Conservation (phyloP, 2,888 invertebrate species). For the Nemapogon koenigi region DNA sequence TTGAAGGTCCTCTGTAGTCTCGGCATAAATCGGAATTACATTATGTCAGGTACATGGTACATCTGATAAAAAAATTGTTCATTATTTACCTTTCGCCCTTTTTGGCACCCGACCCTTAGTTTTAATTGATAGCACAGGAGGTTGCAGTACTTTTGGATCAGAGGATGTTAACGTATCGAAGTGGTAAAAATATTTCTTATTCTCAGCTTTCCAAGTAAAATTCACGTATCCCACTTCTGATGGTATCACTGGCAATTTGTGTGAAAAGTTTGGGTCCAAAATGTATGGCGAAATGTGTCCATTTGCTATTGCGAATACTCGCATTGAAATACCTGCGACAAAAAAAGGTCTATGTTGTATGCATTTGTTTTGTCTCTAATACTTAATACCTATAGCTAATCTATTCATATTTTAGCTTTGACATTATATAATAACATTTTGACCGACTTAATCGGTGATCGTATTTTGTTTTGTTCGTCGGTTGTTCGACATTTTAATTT, state of each 20-base stretch:
- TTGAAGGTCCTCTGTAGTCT: too few relatives aligned
- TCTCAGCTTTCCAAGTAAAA: constrained; percentile 89
- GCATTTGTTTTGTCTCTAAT: too few relatives aligned
- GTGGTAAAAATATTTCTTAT: constrained; percentile 82
- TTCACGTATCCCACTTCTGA: constrained; percentile 91
- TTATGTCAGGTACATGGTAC: too few relatives aligned
- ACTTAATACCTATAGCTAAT: too few relatives aligned
- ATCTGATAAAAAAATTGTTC: too few relatives aligned
- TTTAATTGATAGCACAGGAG: constrained; percentile 88
- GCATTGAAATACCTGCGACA: constrained; percentile 78
- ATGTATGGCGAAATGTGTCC: constrained; percentile 87
- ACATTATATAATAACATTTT: too few relatives aligned
- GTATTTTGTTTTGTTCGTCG: too few relatives aligned
- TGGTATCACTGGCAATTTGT: constrained; percentile 88
- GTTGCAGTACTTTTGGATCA: constrained; percentile 82
- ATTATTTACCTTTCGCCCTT: constrained; percentile 76
- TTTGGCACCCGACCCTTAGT: constrained; percentile 85
- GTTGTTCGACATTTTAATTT: too few relatives aligned
- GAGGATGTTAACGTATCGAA: constrained; percentile 86
- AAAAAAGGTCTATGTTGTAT: too few relatives aligned
- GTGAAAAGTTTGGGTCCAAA: constrained; percentile 88
- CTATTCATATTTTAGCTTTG: too few relatives aligned
- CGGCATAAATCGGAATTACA: too few relatives aligned
- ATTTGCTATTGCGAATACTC: constrained; percentile 88
- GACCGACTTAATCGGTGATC: too few relatives aligned